Conservation (phyloP, 2,888 invertebrate species). For the Priocnemis perturbator region DNA sequence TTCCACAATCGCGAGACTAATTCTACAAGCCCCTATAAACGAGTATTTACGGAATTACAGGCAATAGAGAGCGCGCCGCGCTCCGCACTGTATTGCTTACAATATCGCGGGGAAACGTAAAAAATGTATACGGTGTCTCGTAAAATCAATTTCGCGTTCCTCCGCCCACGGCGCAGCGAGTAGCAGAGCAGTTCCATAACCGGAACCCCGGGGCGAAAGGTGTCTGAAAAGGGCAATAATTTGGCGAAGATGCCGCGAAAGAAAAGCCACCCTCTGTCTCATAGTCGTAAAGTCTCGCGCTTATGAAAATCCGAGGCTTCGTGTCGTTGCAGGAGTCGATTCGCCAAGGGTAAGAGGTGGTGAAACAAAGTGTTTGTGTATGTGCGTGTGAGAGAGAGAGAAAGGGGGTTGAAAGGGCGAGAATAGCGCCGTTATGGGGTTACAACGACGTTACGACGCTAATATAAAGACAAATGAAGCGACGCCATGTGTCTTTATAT, state of each 20-base stretch:
- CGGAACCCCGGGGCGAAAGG: no score
- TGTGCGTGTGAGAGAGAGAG: not conserved
- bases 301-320: conserved; percentile 5
- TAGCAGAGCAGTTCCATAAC: no score
- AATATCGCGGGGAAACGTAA: not conserved
- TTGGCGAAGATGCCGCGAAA: conserved; percentile 13
- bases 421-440: not conserved
- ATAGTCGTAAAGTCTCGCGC: not conserved
- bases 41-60: no score
- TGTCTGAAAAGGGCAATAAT: conserved; percentile 11
- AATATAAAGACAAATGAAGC: conserved; percentile 73
- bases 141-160: conserved; percentile 12
- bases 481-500: conserved; percentile 69
- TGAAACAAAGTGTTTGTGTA: not conserved
- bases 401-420: no score
- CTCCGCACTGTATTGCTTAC: no score
- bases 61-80: no score
- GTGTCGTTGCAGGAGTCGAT: conserved; percentile 8
- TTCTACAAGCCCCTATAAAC: not conserved
- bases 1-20: conserved; percentile 14
- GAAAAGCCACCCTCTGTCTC: not conserved
- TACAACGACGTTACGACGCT: conserved; percentile 45
- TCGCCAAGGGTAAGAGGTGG: not conserved
- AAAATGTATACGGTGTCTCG: not conserved
- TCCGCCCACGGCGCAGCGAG: not conserved